Conservation (phyloP, 2,888 invertebrate species). For the Craniophora ligustri region DNA sequence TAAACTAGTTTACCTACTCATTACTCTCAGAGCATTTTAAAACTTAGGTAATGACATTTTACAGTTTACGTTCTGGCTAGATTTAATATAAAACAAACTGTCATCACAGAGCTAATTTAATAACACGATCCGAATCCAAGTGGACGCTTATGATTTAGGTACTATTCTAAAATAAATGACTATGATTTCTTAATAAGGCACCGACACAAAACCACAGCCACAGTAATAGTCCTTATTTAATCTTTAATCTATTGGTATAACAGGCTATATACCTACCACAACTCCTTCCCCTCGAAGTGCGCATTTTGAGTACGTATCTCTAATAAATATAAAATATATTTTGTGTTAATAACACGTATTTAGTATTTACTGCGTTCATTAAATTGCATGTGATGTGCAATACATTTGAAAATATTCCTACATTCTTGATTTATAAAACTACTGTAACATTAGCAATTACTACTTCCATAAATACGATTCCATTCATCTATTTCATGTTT, state of each 20-base stretch:
- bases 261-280: no score
- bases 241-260: no score
- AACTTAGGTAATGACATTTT: no score
- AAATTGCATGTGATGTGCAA: conserved; percentile 41
- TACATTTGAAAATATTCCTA: conserved; percentile 45
- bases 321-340: conserved; percentile 58
- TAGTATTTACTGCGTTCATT: conserved; percentile 16
- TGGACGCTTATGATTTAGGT: conserved; percentile 11
- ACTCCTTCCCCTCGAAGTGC: no score
- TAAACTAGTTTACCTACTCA: no score
- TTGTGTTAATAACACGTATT: conserved; percentile 28
- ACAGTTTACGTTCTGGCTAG: no score
- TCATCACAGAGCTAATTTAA: no score
- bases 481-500: no score
- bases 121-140: no score
- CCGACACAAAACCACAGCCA: conserved; percentile 78
- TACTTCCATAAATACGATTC: conserved; percentile 39
- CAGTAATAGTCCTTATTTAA: conserved; percentile 73
- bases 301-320: no score
- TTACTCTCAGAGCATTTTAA: no score
- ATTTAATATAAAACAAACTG: no score
- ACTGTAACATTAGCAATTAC: conserved; percentile 44
- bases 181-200: conserved; percentile 73
- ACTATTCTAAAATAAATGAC: conserved; percentile 60
- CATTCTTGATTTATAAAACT: conserved; percentile 37